Percentiles rank a stretch among this genome's conserved stretches.
These are phyloP conservation scores for Aphodius sticticus DNA, from an alignment of 2,888 invertebrate genomes.

Conservation along the genomic window DNA sequence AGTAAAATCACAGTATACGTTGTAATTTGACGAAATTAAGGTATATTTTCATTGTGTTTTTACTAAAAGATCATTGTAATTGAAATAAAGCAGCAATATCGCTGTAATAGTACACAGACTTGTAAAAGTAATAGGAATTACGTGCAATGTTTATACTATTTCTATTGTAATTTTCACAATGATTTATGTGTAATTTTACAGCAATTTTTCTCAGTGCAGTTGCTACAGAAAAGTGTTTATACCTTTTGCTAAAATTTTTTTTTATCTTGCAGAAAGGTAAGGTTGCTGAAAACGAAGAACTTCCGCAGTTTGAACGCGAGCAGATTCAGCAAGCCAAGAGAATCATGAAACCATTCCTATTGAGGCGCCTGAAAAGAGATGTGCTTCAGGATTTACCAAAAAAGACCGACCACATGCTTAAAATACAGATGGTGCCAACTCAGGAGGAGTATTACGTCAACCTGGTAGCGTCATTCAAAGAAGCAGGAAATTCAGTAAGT, in stretches of 20 bases:
- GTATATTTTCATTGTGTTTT: too few species aligned
- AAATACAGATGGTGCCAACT: slow-evolving; percentile 72
- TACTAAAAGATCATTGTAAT: too few species aligned
- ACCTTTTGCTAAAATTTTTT: slow-evolving; percentile 29
- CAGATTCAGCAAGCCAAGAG: slow-evolving; percentile 92
- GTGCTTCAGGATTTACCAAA: slow-evolving; percentile 86
- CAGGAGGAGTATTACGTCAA: slow-evolving; percentile 81
- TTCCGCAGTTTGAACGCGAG: slow-evolving; percentile 85
- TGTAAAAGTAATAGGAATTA: too few species aligned
- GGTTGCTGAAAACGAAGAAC: slow-evolving; percentile 65
- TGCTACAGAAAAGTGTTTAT: slow-evolving; percentile 15
- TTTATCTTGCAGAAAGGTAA: slow-evolving; percentile 63
- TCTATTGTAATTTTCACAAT: too few species aligned
- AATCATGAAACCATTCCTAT: slow-evolving; percentile 95
- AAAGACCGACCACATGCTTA: slow-evolving; percentile 77
- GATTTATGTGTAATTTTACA: too few species aligned
- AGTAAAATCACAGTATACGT: too few species aligned
- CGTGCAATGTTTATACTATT: too few species aligned
- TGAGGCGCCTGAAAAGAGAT: slow-evolving; percentile 86
- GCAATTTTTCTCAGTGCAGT: slow-evolving; percentile 24
- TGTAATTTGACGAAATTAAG: too few species aligned
- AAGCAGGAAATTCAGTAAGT: slow-evolving; percentile 66
- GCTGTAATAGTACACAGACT: too few species aligned
- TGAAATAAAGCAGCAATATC: too few species aligned
- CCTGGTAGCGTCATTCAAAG: slow-evolving; percentile 73